A percentile compares a stretch with the other conserved stretches of the same genome.
Conservation (phyloP, 2,113 vertebrate species). For the Corythoichthys haematopterus region DNA sequence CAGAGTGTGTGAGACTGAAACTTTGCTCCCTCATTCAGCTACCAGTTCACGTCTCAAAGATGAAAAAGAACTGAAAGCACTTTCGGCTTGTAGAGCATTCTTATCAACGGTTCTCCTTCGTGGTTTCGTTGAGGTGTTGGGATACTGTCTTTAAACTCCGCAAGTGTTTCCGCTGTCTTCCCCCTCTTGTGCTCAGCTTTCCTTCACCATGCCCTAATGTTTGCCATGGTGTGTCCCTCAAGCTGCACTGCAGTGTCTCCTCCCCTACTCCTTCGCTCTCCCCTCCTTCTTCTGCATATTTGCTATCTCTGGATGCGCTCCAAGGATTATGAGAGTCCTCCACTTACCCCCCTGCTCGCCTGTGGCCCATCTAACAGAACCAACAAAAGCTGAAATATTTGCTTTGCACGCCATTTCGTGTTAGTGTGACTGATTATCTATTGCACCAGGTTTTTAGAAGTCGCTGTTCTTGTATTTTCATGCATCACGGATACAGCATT, state of each 20-base stretch:
- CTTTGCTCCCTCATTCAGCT: slow-evolving; percentile 58
- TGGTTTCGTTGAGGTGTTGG: slow-evolving; percentile 21
- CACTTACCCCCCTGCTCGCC: slow-evolving; percentile 18
- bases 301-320: slow-evolving; percentile 53
- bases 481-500: neutral
- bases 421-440: neutral
- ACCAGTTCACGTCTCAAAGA: slow-evolving; percentile 27
- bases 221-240: slow-evolving; percentile 36
- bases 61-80: slow-evolving; percentile 31
- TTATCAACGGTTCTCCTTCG: slow-evolving; percentile 12
- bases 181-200: slow-evolving; percentile 32
- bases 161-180: slow-evolving; percentile 49
- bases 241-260: slow-evolving; percentile 42
- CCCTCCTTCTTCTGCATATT: slow-evolving; percentile 37
- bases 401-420: slow-evolving; percentile 6
- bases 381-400: slow-evolving; percentile 7
- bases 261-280: slow-evolving; percentile 33
- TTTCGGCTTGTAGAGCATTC: slow-evolving; percentile 32
- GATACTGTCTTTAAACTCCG: slow-evolving; percentile 27
- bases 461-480: neutral
- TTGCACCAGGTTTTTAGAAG: neutral
- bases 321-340: slow-evolving; percentile 40
- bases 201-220: slow-evolving; percentile 25
- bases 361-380: slow-evolving; percentile 25
- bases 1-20: slow-evolving; percentile 40